Base-by-base conservation (phyloP, 1,140 invertebrate genomes). In the Wiebesia pumilae region DNA sequence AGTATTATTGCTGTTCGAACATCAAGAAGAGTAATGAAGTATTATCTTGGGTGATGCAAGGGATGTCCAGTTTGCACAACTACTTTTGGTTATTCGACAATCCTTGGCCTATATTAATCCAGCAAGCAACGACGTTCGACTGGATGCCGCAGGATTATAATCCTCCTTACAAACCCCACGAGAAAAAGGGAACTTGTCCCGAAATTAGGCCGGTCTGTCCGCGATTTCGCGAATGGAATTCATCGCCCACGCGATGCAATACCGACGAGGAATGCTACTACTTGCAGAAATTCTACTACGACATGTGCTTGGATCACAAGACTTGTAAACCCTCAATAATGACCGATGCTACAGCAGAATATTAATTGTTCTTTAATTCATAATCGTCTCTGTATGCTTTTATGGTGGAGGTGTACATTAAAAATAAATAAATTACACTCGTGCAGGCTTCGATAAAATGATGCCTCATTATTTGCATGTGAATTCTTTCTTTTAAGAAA, bases 261-360 rank as follows among this genome's bases (percentile, higher is more conserved):
- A 14, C 35, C 0, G 89, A 92, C 38, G 47, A 85, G 1, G 86
- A 91, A 14, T 92, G 91, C 54, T 35, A 51, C 19, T 1, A 77
- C 12, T 27, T 3, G 35, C 81, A 89, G 35, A 91, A 90, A 62
- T 92, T 91, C 21, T 92, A 90, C 83, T 91, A 89, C 54, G 90
- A 92, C 21, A 83, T 90, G 12, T 92, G 91, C 58, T 82, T 92
- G 12, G 90, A 92, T 35, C 89, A 90, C 65, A 91, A 91, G 77
- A 89, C 87, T 27, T 92, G 91, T 73, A 92, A 92, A 80, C 62
- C 84, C 0, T 71, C 83, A 0, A 9, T 40, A 9, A 24, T 43
- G 3, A 24, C 35, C 0, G 1, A 35, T 16, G 65, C 10, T 69
- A 7, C 3, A 33, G 9, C n/a, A 35, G 21, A n/a, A n/a, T n/a